Percentiles rank a stretch among this genome's conserved stretches.
These are phyloP conservation scores for Apocrypta bakeri DNA, from an alignment of 1,140 invertebrate genomes.

Conservation along the genomic window DNA sequence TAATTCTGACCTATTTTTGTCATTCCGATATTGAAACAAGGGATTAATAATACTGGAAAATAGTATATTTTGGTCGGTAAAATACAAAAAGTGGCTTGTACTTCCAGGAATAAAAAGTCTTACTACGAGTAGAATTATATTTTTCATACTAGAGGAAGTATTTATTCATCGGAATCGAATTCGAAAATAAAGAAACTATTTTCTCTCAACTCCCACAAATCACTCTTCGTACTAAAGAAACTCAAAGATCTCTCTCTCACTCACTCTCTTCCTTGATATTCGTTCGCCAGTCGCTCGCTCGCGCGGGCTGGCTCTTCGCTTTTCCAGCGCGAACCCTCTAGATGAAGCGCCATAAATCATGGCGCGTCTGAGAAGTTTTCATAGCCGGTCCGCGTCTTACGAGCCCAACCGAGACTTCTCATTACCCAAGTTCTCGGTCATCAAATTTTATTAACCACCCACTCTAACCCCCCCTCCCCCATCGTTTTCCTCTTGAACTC, in stretches of 20 bases:
- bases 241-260: background rate
- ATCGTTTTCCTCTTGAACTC: constrained; percentile 66
- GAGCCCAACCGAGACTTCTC: constrained; percentile 64
- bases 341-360: constrained; percentile 48
- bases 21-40: too few species aligned
- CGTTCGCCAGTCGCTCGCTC: background rate
- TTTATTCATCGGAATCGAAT: background rate
- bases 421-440: constrained; percentile 71
- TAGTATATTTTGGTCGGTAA: too few species aligned
- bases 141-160: too few species aligned
- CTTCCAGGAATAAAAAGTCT: too few species aligned
- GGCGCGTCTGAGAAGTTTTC: constrained; percentile 69
- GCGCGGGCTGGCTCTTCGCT: too few species aligned
- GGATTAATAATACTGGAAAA: too few species aligned
- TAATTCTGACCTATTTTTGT: too few species aligned
- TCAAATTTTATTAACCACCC: constrained; percentile 71
- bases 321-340: too few species aligned
- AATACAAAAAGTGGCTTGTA: too few species aligned
- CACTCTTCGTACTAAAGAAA: background rate
- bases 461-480: constrained; percentile 55
- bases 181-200: background rate
- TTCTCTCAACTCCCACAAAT: background rate
- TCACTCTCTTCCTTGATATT: background rate
- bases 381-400: constrained; percentile 60
- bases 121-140: too few species aligned